phyloP scores from a whole-genome alignment of 2,113 vertebrate species.

The Oreotragus oreotragus region DNA sequence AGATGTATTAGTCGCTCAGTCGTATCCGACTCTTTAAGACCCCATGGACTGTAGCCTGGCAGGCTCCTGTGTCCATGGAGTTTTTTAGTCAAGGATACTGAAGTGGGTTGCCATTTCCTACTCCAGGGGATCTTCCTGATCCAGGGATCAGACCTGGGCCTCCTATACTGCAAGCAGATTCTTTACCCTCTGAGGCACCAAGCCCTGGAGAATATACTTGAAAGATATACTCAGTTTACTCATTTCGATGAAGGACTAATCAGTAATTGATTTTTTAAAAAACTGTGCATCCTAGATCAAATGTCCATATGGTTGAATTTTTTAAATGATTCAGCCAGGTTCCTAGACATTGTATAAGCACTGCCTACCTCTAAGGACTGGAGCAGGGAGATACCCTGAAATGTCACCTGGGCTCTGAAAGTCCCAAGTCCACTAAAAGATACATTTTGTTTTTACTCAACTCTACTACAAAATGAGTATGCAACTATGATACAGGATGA shows the following conservation, averaged over 20 bases:
- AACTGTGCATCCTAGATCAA: background rate
- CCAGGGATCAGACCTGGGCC: background rate
- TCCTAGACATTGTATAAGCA: background rate
- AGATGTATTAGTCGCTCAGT: background rate
- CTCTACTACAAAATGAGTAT: background rate
- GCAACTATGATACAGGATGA: background rate
- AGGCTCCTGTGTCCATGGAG: background rate
- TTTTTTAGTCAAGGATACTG: background rate
- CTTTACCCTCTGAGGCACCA: background rate
- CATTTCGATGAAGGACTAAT: background rate
- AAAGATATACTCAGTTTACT: background rate
- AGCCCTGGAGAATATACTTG: background rate
- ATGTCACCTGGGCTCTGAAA: background rate
- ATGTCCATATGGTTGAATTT: background rate
- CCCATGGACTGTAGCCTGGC: background rate
- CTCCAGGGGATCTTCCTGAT: background rate
- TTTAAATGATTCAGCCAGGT: background rate
- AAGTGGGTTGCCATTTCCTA: background rate
- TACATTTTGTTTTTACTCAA: background rate
- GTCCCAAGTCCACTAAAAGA: background rate
- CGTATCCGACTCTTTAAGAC: background rate
- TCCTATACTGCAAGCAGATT: background rate
- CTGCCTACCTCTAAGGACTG: background rate
- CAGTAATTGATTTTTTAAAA: background rate
- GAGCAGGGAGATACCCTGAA: background rate